Evolutionary conservation across 2,797 vertebrate species (phyloP).

Genomic region (Coregonus sp.): DNA sequence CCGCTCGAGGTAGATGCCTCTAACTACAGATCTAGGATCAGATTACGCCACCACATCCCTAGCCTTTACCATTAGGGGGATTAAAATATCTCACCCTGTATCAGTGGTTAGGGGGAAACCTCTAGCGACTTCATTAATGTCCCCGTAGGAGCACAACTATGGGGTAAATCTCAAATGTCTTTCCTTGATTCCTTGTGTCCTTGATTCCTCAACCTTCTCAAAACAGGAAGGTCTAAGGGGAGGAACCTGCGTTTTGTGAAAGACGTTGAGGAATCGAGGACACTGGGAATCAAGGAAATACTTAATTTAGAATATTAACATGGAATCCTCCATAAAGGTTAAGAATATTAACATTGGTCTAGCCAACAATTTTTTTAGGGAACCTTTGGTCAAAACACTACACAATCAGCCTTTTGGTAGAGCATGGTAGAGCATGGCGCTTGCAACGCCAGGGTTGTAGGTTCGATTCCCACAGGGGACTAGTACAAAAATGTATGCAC

Average conservation of each 20-base stretch:
- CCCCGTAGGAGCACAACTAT: neutral
- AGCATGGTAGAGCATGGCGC: no score
- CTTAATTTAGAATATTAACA: neutral
- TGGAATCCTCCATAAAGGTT: neutral
- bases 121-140: neutral
- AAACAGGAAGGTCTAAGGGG: neutral
- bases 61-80: neutral
- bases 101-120: neutral
- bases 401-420: no score
- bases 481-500: no score
- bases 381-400: no score
- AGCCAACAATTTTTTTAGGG: no score
- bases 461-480: no score
- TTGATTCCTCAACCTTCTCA: neutral
- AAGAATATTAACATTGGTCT: no score
- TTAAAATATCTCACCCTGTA: neutral
- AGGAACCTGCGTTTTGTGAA: neutral
- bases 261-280: neutral
- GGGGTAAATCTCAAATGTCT: neutral
- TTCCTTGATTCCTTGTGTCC: neutral
- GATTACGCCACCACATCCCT: neutral
- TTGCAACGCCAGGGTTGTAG: no score
- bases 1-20: neutral
- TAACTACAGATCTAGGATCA: neutral
- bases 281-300: neutral